Conservation (phyloP, 2,113 vertebrate genomes). For the Dermatemys mawii region DNA sequence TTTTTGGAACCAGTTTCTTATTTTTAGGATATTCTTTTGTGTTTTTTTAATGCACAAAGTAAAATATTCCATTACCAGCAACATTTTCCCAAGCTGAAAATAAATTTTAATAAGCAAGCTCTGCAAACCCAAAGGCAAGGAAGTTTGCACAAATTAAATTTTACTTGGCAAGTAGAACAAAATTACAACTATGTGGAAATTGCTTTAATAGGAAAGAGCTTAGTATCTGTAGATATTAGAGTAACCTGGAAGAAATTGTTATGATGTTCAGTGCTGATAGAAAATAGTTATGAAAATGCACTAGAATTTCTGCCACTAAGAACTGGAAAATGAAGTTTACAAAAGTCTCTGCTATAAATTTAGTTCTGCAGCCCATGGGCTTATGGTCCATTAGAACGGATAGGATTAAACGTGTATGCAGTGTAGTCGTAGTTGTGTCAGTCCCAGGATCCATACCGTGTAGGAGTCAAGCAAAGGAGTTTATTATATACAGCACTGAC, state of each 20-base stretch:
- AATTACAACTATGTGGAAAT: conserved; percentile 13
- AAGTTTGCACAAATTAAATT: conserved; percentile 26
- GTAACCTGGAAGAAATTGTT: not conserved
- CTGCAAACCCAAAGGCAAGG: not conserved
- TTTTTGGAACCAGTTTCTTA: not conserved
- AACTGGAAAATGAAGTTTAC: not conserved
- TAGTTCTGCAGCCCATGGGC: not conserved
- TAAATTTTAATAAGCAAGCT: conserved; percentile 31
- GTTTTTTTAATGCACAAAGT: not conserved
- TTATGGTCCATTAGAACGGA: not conserved
- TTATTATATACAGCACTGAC: too few relatives aligned
- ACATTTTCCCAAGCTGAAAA: not conserved
- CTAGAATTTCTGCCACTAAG: not conserved
- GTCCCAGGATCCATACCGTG: too few relatives aligned
- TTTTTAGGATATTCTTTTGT: not conserved
- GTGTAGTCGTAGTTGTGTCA: not conserved
- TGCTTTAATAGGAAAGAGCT: not conserved
- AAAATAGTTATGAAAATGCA: not conserved
- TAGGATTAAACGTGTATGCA: not conserved
- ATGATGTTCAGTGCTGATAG: not conserved
- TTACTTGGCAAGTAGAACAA: conserved; percentile 4
- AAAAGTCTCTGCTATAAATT: not conserved
- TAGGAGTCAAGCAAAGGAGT: too few relatives aligned
- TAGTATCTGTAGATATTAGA: not conserved
- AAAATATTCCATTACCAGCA: not conserved